These are phyloP conservation scores for Vandiemenella viatica DNA, from an alignment of 2,888 invertebrate species.

Conservation along the genomic window DNA sequence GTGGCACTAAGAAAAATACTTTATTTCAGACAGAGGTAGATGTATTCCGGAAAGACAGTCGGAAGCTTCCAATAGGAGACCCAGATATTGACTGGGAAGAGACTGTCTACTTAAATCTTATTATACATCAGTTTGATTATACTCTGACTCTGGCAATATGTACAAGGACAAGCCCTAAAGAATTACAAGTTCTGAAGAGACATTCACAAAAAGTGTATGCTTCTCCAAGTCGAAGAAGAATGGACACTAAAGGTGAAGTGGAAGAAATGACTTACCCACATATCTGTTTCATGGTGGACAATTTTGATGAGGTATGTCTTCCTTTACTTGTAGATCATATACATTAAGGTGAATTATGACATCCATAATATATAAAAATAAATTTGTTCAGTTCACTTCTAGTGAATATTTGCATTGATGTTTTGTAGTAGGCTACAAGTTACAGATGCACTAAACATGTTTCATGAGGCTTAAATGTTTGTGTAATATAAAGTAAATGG, in stretches of 20 bases:
- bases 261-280: constrained; percentile 99
- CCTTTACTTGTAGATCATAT: too few species aligned
- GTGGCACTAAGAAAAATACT: too few species aligned
- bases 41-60: constrained; percentile 93
- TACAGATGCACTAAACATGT: too few species aligned
- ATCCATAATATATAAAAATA: not conserved
- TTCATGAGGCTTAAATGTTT: too few species aligned
- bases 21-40: constrained; percentile 83
- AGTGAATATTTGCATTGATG: too few species aligned
- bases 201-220: constrained; percentile 92
- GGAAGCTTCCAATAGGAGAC: constrained; percentile 90
- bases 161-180: constrained; percentile 92
- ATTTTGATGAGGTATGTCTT: constrained; percentile 79
- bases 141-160: constrained; percentile 94
- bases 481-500: too few species aligned
- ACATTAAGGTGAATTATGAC: too few species aligned
- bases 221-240: constrained; percentile 87
- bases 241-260: constrained; percentile 95
- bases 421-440: too few species aligned
- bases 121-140: constrained; percentile 97
- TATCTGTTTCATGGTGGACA: constrained; percentile 98
- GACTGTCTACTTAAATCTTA: constrained; percentile 92
- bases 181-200: constrained; percentile 85
- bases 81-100: constrained; percentile 98
- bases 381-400: not conserved